Evolutionary conservation across 2,113 vertebrate genomes (phyloP).

Genomic region (Sminthopsis crassicaudata): DNA sequence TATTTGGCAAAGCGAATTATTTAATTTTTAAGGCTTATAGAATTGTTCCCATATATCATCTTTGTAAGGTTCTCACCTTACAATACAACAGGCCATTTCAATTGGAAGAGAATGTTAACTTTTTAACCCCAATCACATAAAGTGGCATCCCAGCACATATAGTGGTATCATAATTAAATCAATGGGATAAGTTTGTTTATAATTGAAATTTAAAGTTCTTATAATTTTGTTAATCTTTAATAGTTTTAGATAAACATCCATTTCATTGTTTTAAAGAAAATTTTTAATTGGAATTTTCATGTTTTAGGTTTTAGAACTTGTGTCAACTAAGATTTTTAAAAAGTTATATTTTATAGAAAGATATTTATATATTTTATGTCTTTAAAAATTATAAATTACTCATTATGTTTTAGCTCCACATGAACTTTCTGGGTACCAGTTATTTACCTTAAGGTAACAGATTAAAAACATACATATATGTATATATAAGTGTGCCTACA

Average conservation of each 20-base stretch:
- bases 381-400: conserved; percentile 22
- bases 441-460: conserved; percentile 78
- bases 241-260: neutral
- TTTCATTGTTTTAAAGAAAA: neutral
- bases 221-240: neutral
- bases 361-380: neutral
- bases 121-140: neutral
- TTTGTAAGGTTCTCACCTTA: neutral
- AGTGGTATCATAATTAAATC: neutral
- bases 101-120: neutral
- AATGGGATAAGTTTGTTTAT: neutral
- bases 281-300: neutral
- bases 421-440: conserved; percentile 33
- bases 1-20: neutral
- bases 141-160: too few relatives aligned
- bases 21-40: neutral
- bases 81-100: neutral
- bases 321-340: conserved; percentile 53
- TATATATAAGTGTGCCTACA: too few relatives aligned
- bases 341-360: conserved; percentile 19
- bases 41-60: neutral
- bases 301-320: conserved; percentile 23
- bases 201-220: neutral
- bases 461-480: conserved; percentile 48
- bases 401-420: conserved; percentile 54